A percentile compares a stretch with the other conserved stretches of the same genome.
Evolutionary conservation across 2,113 vertebrate genomes (phyloP).

Genomic region (Sardina pilchardus): DNA sequence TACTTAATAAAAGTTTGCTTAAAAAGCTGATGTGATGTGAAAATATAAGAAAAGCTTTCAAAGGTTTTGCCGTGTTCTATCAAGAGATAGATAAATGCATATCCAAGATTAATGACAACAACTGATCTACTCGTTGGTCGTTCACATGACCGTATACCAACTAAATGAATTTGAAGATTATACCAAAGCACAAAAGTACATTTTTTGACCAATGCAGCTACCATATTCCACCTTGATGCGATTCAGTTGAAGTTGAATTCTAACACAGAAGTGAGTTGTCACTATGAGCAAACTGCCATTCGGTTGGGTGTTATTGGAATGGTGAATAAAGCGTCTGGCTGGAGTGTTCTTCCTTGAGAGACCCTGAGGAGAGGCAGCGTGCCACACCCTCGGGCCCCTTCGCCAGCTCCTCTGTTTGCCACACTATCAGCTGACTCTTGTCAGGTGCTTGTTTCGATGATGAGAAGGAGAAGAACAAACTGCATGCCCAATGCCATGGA

Average conservation of each 20-base stretch:
- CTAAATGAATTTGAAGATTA: too few species aligned
- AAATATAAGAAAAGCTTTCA: too few species aligned
- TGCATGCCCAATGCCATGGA: background rate
- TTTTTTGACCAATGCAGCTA: background rate
- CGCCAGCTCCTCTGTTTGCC: slow-evolving; percentile 70
- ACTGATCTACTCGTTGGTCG: too few species aligned
- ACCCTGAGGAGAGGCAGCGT: slow-evolving; percentile 57
- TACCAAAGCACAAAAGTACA: too few species aligned
- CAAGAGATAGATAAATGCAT: too few species aligned
- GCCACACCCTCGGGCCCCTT: slow-evolving; percentile 66
- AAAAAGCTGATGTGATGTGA: too few species aligned
- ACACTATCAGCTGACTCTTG: slow-evolving; percentile 74
- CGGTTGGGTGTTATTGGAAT: background rate
- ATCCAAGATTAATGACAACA: too few species aligned
- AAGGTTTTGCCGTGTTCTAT: too few species aligned
- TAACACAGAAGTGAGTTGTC: background rate
- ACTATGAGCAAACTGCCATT: background rate
- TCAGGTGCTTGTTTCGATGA: slow-evolving; percentile 74
- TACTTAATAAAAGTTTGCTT: too few species aligned
- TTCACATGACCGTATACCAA: too few species aligned
- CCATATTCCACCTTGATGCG: background rate
- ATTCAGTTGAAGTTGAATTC: background rate
- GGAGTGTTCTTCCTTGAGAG: slow-evolving; percentile 46
- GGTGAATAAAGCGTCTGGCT: background rate
- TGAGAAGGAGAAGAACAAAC: slow-evolving; percentile 64